A percentile compares a stretch with the other conserved stretches of the same genome.
These are phyloP conservation scores for Pardalotus punctatus DNA, from an alignment of 2,113 vertebrate genomes.

Conservation along the genomic window DNA sequence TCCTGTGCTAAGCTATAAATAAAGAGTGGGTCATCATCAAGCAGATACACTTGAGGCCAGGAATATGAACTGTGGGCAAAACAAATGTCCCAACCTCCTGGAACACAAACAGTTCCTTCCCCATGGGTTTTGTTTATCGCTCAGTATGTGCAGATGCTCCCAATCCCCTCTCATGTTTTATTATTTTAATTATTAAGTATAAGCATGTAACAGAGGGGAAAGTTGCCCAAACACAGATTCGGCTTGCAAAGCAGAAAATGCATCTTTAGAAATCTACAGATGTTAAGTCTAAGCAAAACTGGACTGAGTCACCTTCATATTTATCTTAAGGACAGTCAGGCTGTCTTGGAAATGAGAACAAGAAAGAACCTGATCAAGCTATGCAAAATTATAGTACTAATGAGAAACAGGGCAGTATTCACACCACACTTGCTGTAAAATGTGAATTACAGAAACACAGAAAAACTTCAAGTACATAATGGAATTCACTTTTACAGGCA, in stretches of 20 bases:
- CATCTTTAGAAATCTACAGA: neutral
- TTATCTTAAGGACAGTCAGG: neutral
- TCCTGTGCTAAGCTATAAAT: neutral
- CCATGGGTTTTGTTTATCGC: neutral
- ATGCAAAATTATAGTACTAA: neutral
- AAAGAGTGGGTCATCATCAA: neutral
- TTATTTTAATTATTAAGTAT: neutral
- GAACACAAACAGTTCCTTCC: neutral
- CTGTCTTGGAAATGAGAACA: neutral
- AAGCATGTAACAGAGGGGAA: neutral
- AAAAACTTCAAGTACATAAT: accelerated
- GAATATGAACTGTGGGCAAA: neutral
- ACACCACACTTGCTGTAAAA: neutral
- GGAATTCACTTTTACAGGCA: neutral
- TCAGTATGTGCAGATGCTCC: neutral
- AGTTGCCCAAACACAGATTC: neutral
- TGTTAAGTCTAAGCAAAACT: neutral
- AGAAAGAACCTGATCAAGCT: neutral
- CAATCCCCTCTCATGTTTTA: neutral
- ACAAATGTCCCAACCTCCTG: neutral
- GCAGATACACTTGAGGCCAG: neutral
- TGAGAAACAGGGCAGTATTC: neutral
- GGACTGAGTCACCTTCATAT: neutral
- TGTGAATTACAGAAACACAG: neutral
- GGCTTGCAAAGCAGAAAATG: neutral